A percentile compares a stretch with the other conserved stretches of the same genome.
Conservation (phyloP, 2,888 invertebrate species). For the Zygogramma bicolorata region DNA sequence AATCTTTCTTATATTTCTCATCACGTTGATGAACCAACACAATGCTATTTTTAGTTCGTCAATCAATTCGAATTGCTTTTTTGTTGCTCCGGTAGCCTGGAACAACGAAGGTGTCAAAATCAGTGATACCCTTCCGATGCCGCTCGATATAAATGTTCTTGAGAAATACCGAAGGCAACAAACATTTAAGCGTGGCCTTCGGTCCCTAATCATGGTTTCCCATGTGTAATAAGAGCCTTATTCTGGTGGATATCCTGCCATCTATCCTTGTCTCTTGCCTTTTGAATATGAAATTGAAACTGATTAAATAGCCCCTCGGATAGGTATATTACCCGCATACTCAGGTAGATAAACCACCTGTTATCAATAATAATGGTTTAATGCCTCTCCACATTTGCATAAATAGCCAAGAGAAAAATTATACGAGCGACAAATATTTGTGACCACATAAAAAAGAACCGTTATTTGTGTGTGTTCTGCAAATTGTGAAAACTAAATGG, state of each 20-base stretch:
- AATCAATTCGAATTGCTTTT: too few relatives aligned
- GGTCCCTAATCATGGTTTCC: neutral
- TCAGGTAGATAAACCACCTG: constrained; percentile 12
- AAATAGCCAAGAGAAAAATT: neutral
- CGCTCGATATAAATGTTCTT: neutral
- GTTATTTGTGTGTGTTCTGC: neutral
- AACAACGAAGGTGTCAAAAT: neutral
- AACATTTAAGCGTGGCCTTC: neutral
- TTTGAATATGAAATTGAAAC: constrained; percentile 9
- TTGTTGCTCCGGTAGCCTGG: neutral
- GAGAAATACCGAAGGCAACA: neutral
- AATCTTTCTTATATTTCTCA: too few relatives aligned
- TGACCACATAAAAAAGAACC: neutral
- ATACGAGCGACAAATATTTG: neutral
- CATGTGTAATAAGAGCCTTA: constrained; percentile 6
- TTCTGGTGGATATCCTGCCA: constrained; percentile 6
- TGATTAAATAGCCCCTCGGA: neutral
- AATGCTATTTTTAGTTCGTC: too few relatives aligned
- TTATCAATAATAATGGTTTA: constrained; percentile 8
- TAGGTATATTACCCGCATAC: constrained; percentile 12
- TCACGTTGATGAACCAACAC: too few relatives aligned
- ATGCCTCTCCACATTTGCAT: constrained; percentile 4
- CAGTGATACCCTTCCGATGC: neutral
- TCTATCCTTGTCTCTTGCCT: constrained; percentile 2
- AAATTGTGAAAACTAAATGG: neutral